Conservation (phyloP, 1,140 invertebrate species). For the Nephila pilipes region DNA sequence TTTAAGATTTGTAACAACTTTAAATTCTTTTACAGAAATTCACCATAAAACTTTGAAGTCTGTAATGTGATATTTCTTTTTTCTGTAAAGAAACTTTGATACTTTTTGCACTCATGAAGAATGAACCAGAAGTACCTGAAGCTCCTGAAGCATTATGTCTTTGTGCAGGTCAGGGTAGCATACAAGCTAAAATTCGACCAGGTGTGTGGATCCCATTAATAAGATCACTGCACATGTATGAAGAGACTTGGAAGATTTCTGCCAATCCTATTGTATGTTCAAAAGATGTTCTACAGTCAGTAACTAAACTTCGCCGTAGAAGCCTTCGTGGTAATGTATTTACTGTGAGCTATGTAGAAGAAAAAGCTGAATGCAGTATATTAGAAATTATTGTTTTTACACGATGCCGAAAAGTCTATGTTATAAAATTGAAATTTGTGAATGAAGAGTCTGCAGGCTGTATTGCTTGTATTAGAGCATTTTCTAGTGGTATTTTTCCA, state of each 20-base stretch:
- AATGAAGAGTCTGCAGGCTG: constrained; percentile 62
- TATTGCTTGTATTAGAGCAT: constrained; percentile 44
- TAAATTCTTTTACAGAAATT: no score
- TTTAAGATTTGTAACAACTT: no score
- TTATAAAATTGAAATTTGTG: constrained; percentile 50
- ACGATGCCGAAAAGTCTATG: constrained; percentile 54
- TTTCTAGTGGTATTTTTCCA: constrained; percentile 57
- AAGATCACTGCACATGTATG: constrained; percentile 61
- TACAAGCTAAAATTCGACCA: constrained; percentile 70
- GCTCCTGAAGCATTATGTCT: constrained; percentile 59
- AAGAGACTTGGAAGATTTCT: constrained; percentile 67
- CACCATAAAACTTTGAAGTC: no score
- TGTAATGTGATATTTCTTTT: background rate
- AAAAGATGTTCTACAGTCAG: constrained; percentile 67
- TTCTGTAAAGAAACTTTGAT: background rate
- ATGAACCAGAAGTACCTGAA: constrained; percentile 60
- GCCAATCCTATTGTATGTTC: constrained; percentile 70
- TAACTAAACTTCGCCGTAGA: constrained; percentile 28
- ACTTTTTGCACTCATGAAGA: constrained; percentile 33
- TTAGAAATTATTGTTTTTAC: constrained; percentile 64
- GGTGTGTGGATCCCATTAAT: constrained; percentile 62
- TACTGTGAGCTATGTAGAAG: constrained; percentile 66
- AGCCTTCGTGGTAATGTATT: constrained; percentile 59
- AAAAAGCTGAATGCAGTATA: constrained; percentile 59
- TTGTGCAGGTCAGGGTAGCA: constrained; percentile 59